Base-by-base conservation (phyloP, 2,888 invertebrate genomes). In the Chrysodeixis includens region DNA sequence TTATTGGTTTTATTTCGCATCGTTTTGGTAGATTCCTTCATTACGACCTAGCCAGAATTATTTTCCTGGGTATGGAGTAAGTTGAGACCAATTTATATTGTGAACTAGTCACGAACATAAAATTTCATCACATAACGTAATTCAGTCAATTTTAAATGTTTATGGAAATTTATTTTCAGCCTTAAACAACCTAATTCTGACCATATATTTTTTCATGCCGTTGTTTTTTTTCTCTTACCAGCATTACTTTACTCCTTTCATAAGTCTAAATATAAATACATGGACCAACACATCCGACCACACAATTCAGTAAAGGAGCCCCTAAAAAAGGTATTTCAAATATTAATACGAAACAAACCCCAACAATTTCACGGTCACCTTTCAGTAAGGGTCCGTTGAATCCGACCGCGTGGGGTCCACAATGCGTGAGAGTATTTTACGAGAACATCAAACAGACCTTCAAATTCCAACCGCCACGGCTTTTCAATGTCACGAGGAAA, bases 401-500 rank as follows among this genome's bases (percentile, higher is more conserved):
- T 46, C 44, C 10, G 18, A 65, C 53, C 46, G 46, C 64, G 55
- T 53, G 56, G 51, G 52, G 16, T 61, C 59, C 53, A 62, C 64
- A 66, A 60, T 51, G 62, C 64, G 56, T 62, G 64, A 46, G 26
- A 52, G 18, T 51, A 71, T 69, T 76, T 73, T 71, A 79, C 55
- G 65, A 75, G 59, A 69, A 75, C 56, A 72, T 75, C 63, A 68
- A 71, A 75, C 46, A 62, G 22, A 32, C 63, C 65, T 69, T 69
- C 56, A 32, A 53, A 62, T 64, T 56, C 56, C 52, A 54, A 53
- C 49, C 57, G 40, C 54, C 7, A 54, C 35, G 46, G 73, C 30
- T 69, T 68, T 69, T 69, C 74, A 80, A 78, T 82, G 76, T 69
- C 66, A 59, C 55, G 30, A 65, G 60, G 63, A 67, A 70, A 66